phyloP scores from a whole-genome alignment of 2,888 invertebrate genomes.

The Sepioteuthis lessoniana region DNA sequence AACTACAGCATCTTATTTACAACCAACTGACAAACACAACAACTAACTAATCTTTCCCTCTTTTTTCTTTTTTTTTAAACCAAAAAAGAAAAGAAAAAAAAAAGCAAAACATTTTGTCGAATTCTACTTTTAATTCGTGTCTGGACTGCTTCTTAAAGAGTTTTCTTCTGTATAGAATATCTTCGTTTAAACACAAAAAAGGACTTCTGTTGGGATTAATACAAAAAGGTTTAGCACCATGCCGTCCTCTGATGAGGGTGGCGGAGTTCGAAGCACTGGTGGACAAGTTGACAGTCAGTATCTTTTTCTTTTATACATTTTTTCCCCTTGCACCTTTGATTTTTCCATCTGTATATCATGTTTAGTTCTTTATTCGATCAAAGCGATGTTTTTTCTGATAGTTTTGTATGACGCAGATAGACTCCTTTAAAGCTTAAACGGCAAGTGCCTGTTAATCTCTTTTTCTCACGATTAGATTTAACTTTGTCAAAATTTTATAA shows the following conservation, averaged over 20 bases:
- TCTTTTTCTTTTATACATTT: conserved; percentile 25
- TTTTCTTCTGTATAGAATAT: neutral
- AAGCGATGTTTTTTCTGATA: no score
- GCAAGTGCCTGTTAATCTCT: no score
- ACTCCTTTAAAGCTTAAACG: no score
- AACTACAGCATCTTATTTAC: neutral
- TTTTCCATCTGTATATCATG: no score
- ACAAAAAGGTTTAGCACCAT: conserved; percentile 52
- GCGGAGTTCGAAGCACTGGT: conserved; percentile 65
- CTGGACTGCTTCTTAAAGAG: neutral
- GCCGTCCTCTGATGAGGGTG: conserved; percentile 67
- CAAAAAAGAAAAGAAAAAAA: no score
- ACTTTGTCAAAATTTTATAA: no score
- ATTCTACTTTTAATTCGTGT: neutral
- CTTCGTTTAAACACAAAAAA: neutral
- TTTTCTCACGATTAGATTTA: no score
- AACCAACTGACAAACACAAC: neutral
- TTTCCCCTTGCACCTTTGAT: neutral
- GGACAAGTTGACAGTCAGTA: conserved; percentile 72
- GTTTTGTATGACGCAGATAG: no score
- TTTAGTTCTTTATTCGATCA: no score
- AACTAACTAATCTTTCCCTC: no score
- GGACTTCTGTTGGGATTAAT: neutral
- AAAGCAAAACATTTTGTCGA: neutral
- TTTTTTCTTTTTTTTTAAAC: neutral